Evolutionary conservation across 2,113 vertebrate species (phyloP), one percentile per base, ranked within the genome.

Genomic region (Scolopax mira): DNA sequence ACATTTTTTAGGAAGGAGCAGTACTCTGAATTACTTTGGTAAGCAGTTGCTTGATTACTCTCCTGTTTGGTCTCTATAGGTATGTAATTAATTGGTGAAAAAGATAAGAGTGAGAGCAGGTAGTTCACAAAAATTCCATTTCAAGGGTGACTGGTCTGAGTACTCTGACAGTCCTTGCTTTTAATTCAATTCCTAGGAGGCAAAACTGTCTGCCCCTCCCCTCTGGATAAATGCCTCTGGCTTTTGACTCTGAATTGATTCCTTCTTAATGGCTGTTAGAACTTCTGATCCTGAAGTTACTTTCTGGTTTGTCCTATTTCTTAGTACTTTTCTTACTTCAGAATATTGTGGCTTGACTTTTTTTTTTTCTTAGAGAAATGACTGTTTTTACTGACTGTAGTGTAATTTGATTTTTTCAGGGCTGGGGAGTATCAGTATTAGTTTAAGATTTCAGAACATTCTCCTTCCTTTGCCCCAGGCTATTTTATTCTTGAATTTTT

Each of bases 171-270:
- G 33, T 22, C 10, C 18, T 73, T 65, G 51, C 28, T 70, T 65
- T 79, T 35, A 61, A n/a, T 67, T 65, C 3, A 2, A 24, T 79
- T 82, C 16, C 15, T 77, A 41, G 24, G n/a, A 77, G 19, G 54
- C 79, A 67, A 71, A 64, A 35, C 22, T 51, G 31, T 41, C 42
- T 0, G 0, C 10, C n/a, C 1, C 44, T 42, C 41, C 35, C 2
- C 18, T 54, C 28, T 62, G 25, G 18, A 24, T 49, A 58, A 79
- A n/a, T 78, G 69, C 37, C 9, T 90, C 33, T 79, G 62, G 57
- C 31, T 66, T 88, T 18, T 80, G 54, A 51, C 49, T 92, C 30
- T 61, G 51, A 69, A 15, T 74, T 44, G 7, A 10, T 85, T 89
- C 41, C 22, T 3, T 23, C 57, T 62, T 54, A 44, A 18, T 77